Base-by-base conservation (phyloP, 2,888 invertebrate species). In the Drosophila anceps region DNA sequence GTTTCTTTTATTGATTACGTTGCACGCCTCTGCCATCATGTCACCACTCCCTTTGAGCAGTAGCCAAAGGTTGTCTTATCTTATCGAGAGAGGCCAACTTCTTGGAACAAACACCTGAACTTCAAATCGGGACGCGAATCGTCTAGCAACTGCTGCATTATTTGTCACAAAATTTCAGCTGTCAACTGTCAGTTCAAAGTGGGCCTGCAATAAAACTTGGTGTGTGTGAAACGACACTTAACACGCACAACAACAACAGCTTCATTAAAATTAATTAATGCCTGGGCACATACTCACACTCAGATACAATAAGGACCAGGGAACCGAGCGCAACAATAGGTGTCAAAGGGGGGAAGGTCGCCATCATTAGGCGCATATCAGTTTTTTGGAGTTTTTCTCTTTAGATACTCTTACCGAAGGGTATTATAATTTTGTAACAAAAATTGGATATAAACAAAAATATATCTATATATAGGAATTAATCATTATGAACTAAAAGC, bases 251-350 rank as follows among this genome's bases (percentile, higher is more conserved):
- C 59, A 76, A 71, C 82, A 89, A 85, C 90, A 81, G 79, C 80
- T 91, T 88, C 90, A 91, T 91, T 91, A 88, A 88, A 90, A 86
- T 80, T 91, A 91, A 90, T 91, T 91, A 90, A 91, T 90, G 88
- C 90, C 73, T 77, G 73, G 75, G 72, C 91, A 90, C 91, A 91
- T 73, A 73, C 77, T 29, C 57, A 61, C 35, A 50, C 50, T 37
- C 48, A 13, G 43, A 55, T 37, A 65, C 73, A 41, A 44, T 53
- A 67, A 86, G 74, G 73, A 87, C 55, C 65, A 62, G 63, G 50
- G 53, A 50, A 48, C 63, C 37, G 7, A 31, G 50, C 48, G 51
- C 54, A 15, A 41, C 57, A 68, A 53, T 67, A 69, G 79, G 82
- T 78, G 82, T 74, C 61, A 81, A 79, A 55, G 68, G 69, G 71